These are phyloP conservation scores for Diuraphis noxia DNA, from an alignment of 1,140 invertebrate species.

Conservation along the genomic window DNA sequence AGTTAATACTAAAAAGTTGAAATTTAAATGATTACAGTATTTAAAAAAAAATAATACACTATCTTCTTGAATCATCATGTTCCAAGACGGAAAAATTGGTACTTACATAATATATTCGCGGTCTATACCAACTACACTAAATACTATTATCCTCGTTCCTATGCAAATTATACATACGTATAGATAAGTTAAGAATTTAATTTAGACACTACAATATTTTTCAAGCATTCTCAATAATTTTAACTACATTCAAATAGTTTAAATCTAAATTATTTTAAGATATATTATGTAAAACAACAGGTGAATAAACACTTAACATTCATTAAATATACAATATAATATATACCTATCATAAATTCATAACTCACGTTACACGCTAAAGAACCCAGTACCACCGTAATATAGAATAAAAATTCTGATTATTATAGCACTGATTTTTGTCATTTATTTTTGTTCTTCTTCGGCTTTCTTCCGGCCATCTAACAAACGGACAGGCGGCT, in stretches of 20 bases:
- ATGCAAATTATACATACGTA: not conserved
- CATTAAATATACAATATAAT: not conserved
- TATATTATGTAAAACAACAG: not conserved
- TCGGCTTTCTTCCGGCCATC: not conserved
- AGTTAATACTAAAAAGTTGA: not conserved
- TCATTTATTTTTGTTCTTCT: conserved; percentile 17
- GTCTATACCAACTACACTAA: not conserved
- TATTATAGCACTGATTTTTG: not conserved
- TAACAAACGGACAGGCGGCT: not conserved
- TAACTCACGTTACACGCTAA: not conserved
- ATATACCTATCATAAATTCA: too few species aligned
- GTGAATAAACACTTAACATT: not conserved
- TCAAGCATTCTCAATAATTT: not conserved
- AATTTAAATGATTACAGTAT: not conserved
- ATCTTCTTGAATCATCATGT: not conserved
- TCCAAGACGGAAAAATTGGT: not conserved
- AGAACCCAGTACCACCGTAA: not conserved
- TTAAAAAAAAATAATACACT: not conserved
- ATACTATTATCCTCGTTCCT: not conserved
- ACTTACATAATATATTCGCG: not conserved
- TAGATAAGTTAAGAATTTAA: not conserved
- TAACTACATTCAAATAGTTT: not conserved
- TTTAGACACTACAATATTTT: not conserved
- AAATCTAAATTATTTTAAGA: not conserved
- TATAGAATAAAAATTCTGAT: conserved; percentile 7